Evolutionary conservation across 2,888 invertebrate species (phyloP), one percentile per base, ranked within the genome.

Genomic region (Colostygia pectinataria): DNA sequence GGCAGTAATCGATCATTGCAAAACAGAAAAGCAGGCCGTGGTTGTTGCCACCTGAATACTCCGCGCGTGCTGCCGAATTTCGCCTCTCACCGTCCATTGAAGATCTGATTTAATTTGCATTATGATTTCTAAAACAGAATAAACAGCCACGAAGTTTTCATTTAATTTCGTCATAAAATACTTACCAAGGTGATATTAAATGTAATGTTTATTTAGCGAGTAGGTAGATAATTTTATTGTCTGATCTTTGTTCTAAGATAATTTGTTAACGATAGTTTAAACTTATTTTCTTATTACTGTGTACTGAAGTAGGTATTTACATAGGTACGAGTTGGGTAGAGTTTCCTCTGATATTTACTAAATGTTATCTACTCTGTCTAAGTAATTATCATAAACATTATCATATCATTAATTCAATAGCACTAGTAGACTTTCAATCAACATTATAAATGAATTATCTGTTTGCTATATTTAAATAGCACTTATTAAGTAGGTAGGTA

Each of bases 11-110:
- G 36, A 45, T 51, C 23, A 51, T 52, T 46, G 40, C 46, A 29
- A 40, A 41, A 31, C 25, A 55, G 50, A 55, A 59, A 62, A 67
- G 69, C 56, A 50, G 60, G 51, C 60, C 58, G 51, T 37, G 53
- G 62, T 61, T 69, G 63, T 42, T 45, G 50, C 53, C 62, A 55
- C 68, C 72, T 74, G 77, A 23, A 60, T 37, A 39, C 37, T 10
- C 13, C 51, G 65, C 59, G 59, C 51, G 62, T 62, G 64, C 74
- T 68, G 75, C 77, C 77, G 74, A 77, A 77, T 71, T 77, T 74
- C 63, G 69, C 52, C 70, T 48, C 56, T 56, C 55, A 42, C 59
- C 40, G 23, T 58, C 55, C 59, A 61, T 62, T 62, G 63, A 66
- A 61, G 53, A 57, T 63, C 60, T 65, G 65, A 67, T 68, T 67